A percentile compares a stretch with the other conserved stretches of the same genome.
These are phyloP conservation scores for Propsilocerus akamusi DNA, from an alignment of 1,140 invertebrate genomes.

Conservation along the genomic window DNA sequence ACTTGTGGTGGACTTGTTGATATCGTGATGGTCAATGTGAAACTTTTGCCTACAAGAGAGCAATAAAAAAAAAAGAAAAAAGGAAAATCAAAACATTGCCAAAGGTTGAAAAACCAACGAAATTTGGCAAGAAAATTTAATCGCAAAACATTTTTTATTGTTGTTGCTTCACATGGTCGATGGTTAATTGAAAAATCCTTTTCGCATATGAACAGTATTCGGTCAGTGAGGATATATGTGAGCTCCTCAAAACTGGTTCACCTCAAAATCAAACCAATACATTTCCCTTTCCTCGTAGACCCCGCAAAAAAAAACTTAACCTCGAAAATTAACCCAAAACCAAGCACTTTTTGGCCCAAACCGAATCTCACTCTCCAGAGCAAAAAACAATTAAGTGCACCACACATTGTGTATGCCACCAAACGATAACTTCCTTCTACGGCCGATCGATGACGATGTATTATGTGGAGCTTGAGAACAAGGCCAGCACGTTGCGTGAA, in stretches of 20 bases:
- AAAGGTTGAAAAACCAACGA: neutral
- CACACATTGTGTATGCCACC: too few relatives aligned
- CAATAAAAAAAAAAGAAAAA: constrained; percentile 14
- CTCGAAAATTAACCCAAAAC: too few relatives aligned
- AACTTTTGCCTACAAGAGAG: constrained; percentile 77
- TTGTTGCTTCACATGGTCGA: too few relatives aligned
- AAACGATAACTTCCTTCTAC: too few relatives aligned
- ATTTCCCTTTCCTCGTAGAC: neutral
- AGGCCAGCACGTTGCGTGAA: too few relatives aligned
- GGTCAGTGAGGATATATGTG: neutral
- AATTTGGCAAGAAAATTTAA: neutral
- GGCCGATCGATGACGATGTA: too few relatives aligned
- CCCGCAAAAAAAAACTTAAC: too few relatives aligned
- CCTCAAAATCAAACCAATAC: constrained; percentile 4
- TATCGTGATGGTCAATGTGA: constrained; percentile 90
- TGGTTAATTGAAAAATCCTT: neutral
- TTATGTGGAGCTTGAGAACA: too few relatives aligned
- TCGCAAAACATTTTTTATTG: neutral
- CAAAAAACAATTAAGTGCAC: too few relatives aligned
- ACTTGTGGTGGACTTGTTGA: constrained; percentile 85
- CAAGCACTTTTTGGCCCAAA: too few relatives aligned
- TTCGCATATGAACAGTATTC: neutral
- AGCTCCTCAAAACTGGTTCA: constrained; percentile 3
- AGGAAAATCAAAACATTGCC: neutral
- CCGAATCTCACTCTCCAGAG: too few relatives aligned